A percentile compares a stretch with the other conserved stretches of the same genome.
phyloP scores from a whole-genome alignment of 2,797 vertebrate genomes.

The Trachurus trachurus region DNA sequence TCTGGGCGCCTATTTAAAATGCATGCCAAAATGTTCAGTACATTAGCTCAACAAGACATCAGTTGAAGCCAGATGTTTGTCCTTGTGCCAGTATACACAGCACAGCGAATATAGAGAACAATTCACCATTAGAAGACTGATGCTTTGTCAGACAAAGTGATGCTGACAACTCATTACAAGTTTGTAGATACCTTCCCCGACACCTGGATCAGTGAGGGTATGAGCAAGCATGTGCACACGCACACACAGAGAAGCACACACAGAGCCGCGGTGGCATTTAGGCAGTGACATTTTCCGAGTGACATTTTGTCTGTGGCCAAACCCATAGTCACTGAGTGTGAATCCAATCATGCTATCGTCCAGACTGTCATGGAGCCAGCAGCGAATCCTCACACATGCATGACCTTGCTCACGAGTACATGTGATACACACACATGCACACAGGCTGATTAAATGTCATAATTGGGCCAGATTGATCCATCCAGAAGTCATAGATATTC shows the following conservation, averaged over 20 bases:
- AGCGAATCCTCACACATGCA: conserved; percentile 18
- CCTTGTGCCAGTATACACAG: conserved; percentile 31
- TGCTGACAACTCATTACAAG: conserved; percentile 40
- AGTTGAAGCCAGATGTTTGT: conserved; percentile 52
- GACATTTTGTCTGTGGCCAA: conserved; percentile 84
- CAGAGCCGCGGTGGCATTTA: conserved; percentile 81
- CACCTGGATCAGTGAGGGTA: conserved; percentile 15
- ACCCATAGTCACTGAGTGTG: conserved; percentile 70
- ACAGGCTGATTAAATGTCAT: background rate
- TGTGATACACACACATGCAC: background rate
- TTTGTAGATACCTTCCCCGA: conserved; percentile 47
- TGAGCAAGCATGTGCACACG: conserved; percentile 14
- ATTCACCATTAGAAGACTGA: conserved; percentile 28
- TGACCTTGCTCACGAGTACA: background rate
- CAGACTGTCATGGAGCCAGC: conserved; percentile 42
- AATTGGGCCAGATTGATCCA: conserved; percentile 5
- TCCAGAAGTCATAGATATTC: background rate
- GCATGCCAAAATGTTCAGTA: conserved; percentile 32
- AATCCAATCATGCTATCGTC: conserved; percentile 68
- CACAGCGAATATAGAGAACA: conserved; percentile 37
- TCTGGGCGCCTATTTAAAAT: conserved; percentile 25
- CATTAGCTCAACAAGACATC: conserved; percentile 53
- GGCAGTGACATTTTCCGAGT: conserved; percentile 85
- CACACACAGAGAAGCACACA: conserved; percentile 16
- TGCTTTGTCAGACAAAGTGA: conserved; percentile 27